Conservation (phyloP, 1,140 invertebrate genomes). For the Heliconius hewitsoni region DNA sequence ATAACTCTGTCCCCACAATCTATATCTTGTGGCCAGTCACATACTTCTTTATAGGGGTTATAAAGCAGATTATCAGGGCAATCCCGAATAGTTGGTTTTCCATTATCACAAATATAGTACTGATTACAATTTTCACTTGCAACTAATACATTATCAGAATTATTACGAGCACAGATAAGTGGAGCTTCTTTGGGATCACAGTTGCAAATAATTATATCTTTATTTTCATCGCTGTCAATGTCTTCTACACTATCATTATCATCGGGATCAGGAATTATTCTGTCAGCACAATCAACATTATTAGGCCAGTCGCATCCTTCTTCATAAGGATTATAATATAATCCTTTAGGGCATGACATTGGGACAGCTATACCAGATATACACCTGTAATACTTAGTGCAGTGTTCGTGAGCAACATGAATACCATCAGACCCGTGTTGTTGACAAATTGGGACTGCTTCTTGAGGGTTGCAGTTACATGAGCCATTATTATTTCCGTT, state of each 20-base stretch:
- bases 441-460: constrained; percentile 48
- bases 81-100: constrained; percentile 31
- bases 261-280: constrained; percentile 32
- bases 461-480: constrained; percentile 43
- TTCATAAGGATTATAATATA: constrained; percentile 45
- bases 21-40: constrained; percentile 71
- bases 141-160: constrained; percentile 41
- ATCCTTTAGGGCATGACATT: constrained; percentile 31
- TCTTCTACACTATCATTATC: constrained; percentile 23
- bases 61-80: constrained; percentile 43
- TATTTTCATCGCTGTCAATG: constrained; percentile 7
- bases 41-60: constrained; percentile 47
- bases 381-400: constrained; percentile 56
- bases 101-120: constrained; percentile 51
- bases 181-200: constrained; percentile 43
- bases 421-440: constrained; percentile 40
- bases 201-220: constrained; percentile 30
- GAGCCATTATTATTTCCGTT: constrained; percentile 6
- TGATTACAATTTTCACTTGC: constrained; percentile 53
- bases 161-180: constrained; percentile 40
- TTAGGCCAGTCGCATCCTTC: constrained; percentile 65
- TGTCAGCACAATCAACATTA: constrained; percentile 69
- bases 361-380: constrained; percentile 36
- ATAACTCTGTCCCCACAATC: constrained; percentile 33
- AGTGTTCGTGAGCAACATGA: constrained; percentile 54